phyloP scores from a whole-genome alignment of 2,797 vertebrate species.

The Enteromius unitaeniatus region DNA sequence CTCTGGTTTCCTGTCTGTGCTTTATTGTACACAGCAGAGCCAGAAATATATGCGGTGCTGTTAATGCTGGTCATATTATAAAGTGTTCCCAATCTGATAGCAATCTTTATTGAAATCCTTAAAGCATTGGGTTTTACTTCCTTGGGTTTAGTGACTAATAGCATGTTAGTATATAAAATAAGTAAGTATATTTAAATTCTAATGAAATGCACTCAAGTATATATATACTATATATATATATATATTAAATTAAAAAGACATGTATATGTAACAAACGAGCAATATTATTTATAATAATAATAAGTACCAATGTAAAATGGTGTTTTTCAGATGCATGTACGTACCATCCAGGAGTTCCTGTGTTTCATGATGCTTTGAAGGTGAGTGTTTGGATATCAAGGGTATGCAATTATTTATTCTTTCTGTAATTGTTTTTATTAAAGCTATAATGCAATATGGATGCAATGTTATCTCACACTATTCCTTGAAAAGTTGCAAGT shows the following conservation, averaged over 20 bases:
- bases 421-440: neutral
- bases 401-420: neutral
- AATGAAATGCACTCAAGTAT: neutral
- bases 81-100: neutral
- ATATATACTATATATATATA: too few relatives aligned
- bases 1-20: neutral
- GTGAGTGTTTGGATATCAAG: constrained; percentile 67
- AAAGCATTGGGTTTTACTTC: neutral
- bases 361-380: constrained; percentile 96
- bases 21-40: neutral
- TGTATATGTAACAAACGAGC: too few relatives aligned
- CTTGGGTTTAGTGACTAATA: neutral
- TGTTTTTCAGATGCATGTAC: constrained; percentile 83
- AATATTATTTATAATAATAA: neutral
- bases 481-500: neutral
- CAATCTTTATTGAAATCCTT: neutral
- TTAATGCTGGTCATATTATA: neutral
- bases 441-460: neutral
- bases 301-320: neutral
- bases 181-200: neutral
- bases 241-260: neutral
- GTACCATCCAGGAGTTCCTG: constrained; percentile 93
- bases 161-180: too few relatives aligned
- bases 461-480: neutral
- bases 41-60: neutral